These are phyloP conservation scores for Lepidotrigona ventralis DNA, from an alignment of 1,140 invertebrate species.

Conservation along the genomic window DNA sequence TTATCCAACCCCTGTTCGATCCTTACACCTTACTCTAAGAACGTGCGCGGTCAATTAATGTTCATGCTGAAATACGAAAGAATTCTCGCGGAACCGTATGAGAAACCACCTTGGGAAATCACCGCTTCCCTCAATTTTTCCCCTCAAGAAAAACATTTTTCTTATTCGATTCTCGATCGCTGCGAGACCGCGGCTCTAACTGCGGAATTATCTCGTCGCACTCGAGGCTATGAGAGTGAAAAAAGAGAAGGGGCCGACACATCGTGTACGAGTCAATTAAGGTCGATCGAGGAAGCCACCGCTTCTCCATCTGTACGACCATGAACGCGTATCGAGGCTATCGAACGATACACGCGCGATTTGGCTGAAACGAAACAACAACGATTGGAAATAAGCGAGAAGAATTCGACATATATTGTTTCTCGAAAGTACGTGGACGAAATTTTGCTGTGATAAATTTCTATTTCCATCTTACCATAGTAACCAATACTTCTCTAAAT, in stretches of 20 bases:
- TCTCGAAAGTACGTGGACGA: too few species aligned
- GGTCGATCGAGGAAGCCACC: constrained; percentile 60
- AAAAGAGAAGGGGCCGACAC: constrained; percentile 44
- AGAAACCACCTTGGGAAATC: background rate
- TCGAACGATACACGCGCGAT: constrained; percentile 28
- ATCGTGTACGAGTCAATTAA: constrained; percentile 64
- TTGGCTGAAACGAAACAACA: constrained; percentile 12
- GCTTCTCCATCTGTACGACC: constrained; percentile 33
- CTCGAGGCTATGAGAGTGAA: constrained; percentile 31
- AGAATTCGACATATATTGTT: constrained; percentile 49
- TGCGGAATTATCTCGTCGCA: constrained; percentile 54
- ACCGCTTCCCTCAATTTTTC: constrained; percentile 5
- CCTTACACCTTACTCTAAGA: background rate
- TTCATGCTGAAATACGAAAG: background rate
- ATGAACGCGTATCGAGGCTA: constrained; percentile 25
- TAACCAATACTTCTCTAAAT: too few species aligned
- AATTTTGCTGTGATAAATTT: too few species aligned
- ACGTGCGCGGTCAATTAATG: background rate
- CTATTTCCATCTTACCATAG: too few species aligned
- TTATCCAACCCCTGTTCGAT: background rate
- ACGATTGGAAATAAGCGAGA: constrained; percentile 3
- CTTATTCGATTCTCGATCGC: constrained; percentile 4
- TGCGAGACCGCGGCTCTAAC: background rate
- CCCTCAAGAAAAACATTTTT: constrained; percentile 42
- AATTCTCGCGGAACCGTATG: background rate